Base-by-base conservation (phyloP, 2,113 vertebrate genomes). In the Platichthys flesus region DNA sequence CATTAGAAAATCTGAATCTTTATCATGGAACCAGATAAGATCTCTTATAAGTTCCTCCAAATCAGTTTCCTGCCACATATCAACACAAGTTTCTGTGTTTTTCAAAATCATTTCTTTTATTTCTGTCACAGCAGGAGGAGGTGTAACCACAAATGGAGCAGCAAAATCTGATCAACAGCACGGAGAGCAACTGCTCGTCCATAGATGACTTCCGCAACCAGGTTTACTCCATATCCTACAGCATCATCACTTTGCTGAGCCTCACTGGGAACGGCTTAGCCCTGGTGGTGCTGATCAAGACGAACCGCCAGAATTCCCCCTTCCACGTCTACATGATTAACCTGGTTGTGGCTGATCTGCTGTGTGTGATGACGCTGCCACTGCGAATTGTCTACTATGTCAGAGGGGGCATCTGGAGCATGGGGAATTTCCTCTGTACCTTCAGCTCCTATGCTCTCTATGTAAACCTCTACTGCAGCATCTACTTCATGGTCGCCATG, bases 401-500 rank as follows among this genome's bases (percentile, higher is more conserved):
- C 40, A 94, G 31, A 31, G 6, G 93, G 73, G 97, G 97, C 8
- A 76, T 94, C 23, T 99, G 98, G 98, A 71, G 94, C 67, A 94
- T 94, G 10, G 94, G 97, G 0, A 97, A 97, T 67, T 91, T 98
- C 55, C 85, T 99, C 0, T 99, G 98, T 76, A 94, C 97, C 49
- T 37, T 99, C 78, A 96, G 93, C 28, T 98, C 97, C 1, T 99
- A 96, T 2, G 69, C 96, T 0, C 91, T 99, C 55, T 99, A 98
- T 0, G 96, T 99, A 24, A 99, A 99, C 92, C 95, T 99, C 74
- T 99, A 99, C 45, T 97, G 97, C 81, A 98, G 98, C 85, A 97
- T 99, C 67, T 97, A 97, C 56, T 97, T 99, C 89, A 96, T 99
- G 97, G 96, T 95, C 0, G 97, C 96, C 5, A 98, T 99, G 97